Percentiles rank a stretch among this genome's conserved stretches.
These are phyloP conservation scores for Motacilla tschutschensis DNA, from an alignment of 2,113 vertebrate species.

Conservation along the genomic window DNA sequence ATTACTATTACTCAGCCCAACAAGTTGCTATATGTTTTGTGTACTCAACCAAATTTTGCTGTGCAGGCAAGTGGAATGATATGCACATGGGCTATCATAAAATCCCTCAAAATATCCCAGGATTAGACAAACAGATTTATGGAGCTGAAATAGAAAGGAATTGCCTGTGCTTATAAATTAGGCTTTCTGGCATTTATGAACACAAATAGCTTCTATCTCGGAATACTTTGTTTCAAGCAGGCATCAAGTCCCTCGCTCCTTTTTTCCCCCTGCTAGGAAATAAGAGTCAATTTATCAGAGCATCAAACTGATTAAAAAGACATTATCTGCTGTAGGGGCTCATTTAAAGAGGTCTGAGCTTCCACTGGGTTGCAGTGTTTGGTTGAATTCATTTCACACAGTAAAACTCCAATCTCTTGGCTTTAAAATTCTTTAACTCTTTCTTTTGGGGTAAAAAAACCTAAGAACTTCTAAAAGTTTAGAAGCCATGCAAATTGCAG, in stretches of 20 bases:
- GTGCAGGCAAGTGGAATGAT: constrained; percentile 36
- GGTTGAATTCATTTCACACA: not conserved
- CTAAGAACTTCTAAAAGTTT: not conserved
- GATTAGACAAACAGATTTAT: constrained; percentile 15
- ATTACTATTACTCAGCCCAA: constrained; percentile 58
- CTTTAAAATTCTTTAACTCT: not conserved
- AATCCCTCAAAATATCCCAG: constrained; percentile 24
- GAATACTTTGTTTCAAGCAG: constrained; percentile 10
- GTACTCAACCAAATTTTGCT: constrained; percentile 46
- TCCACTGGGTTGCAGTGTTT: not conserved
- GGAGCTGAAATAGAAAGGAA: constrained; percentile 11
- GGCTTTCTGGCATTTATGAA: not conserved
- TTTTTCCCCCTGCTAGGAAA: not conserved
- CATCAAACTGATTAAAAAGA: constrained; percentile 33
- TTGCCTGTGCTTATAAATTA: not conserved
- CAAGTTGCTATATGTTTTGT: constrained; percentile 67
- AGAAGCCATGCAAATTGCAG: not conserved
- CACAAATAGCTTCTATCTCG: not conserved
- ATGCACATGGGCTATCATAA: not conserved
- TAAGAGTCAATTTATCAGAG: constrained; percentile 7
- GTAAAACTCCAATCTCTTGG: not conserved
- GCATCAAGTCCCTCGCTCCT: not conserved
- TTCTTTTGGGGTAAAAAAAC: not conserved
- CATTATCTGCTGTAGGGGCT: constrained; percentile 20
- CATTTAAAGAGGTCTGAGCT: not conserved